Evolutionary conservation across 2,113 vertebrate species (phyloP).

Genomic region (Pseudolaguvia tuberculata): DNA sequence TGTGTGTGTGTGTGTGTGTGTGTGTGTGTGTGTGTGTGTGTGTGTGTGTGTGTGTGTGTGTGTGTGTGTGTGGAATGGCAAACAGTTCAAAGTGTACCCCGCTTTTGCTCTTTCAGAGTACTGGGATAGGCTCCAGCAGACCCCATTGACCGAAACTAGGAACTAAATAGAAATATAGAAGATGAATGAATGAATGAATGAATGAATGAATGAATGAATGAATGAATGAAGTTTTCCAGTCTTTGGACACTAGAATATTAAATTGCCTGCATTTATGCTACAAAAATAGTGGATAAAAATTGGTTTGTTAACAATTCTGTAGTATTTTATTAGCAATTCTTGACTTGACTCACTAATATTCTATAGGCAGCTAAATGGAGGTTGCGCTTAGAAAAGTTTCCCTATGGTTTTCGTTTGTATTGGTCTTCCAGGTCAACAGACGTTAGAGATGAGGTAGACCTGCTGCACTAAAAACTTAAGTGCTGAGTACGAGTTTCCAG

Average conservation of each 20-base stretch:
- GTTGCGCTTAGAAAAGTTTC: not conserved
- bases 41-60: too few relatives aligned
- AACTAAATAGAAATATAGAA: too few relatives aligned
- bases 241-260: not conserved
- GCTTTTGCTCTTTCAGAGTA: too few relatives aligned
- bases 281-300: not conserved
- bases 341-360: not conserved
- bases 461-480: not conserved
- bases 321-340: not conserved
- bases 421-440: not conserved
- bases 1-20: too few relatives aligned
- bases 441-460: not conserved
- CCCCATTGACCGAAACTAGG: too few relatives aligned
- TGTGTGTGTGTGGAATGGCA: too few relatives aligned
- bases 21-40: too few relatives aligned
- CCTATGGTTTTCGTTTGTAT: not conserved
- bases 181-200: too few relatives aligned
- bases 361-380: not conserved
- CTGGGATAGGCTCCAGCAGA: too few relatives aligned
- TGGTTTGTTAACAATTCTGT: not conserved
- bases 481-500: slow-evolving; percentile 36
- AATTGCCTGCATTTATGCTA: not conserved
- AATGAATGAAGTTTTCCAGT: not conserved
- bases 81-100: too few relatives aligned
- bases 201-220: too few relatives aligned